A percentile compares a stretch with the other conserved stretches of the same genome.
These are phyloP conservation scores for Salpingus planirostris DNA, from an alignment of 2,888 invertebrate species.

Conservation along the genomic window DNA sequence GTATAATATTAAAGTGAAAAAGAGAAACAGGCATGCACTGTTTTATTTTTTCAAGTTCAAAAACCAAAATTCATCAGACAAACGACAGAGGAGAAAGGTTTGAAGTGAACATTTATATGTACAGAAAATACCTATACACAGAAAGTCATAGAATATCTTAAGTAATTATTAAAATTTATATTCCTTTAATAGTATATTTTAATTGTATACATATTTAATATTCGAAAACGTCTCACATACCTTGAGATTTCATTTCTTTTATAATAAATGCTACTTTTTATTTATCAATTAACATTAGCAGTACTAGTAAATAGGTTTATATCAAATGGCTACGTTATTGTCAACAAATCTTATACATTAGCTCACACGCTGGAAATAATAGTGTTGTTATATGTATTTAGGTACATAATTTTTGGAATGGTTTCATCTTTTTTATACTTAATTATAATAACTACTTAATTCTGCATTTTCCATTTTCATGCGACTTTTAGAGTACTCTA, in stretches of 20 bases:
- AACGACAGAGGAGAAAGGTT: constrained; percentile 25
- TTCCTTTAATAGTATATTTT: constrained; percentile 37
- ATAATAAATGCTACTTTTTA: constrained; percentile 42
- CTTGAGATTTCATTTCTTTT: constrained; percentile 33
- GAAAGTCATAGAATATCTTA: constrained; percentile 36
- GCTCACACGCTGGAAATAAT: constrained; percentile 39
- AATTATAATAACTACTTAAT: constrained; percentile 6
- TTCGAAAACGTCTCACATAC: constrained; percentile 36
- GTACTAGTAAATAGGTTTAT: constrained; percentile 38
- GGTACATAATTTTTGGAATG: constrained; percentile 45
- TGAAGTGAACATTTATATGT: constrained; percentile 37
- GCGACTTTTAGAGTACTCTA: constrained; percentile 14
- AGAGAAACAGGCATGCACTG: constrained; percentile 15
- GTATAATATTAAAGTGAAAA: constrained; percentile 17
- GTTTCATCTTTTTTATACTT: constrained; percentile 23
- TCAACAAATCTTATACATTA: constrained; percentile 42
- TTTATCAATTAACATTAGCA: constrained; percentile 37
- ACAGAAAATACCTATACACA: constrained; percentile 38
- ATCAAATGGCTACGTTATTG: constrained; percentile 45
- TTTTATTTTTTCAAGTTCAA: too few relatives aligned
- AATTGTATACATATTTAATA: constrained; percentile 36
- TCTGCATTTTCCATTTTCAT: too few relatives aligned
- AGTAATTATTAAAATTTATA: constrained; percentile 36
- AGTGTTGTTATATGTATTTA: constrained; percentile 32
- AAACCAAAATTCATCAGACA: constrained; percentile 16